phyloP scores from a whole-genome alignment of 2,797 vertebrate species.

The Mormyrus hasselquistii region DNA sequence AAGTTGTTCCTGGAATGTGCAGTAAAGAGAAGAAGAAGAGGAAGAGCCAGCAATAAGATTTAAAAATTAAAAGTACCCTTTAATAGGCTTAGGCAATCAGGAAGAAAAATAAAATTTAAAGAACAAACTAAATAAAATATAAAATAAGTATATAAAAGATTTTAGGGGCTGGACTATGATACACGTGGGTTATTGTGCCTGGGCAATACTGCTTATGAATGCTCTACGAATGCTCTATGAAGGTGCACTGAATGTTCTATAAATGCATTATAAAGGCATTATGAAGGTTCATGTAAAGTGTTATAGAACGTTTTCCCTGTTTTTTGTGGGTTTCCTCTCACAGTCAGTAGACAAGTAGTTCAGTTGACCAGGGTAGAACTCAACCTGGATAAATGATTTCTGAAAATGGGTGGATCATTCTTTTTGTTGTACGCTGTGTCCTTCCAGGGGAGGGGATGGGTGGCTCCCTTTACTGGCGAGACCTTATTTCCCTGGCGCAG shows the following conservation, averaged over 20 bases:
- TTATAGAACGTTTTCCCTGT: not conserved
- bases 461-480: conserved; percentile 58
- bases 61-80: not conserved
- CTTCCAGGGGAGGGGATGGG: conserved; percentile 62
- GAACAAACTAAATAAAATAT: too few relatives aligned
- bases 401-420: not conserved
- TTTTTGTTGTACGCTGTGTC: not conserved
- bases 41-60: not conserved
- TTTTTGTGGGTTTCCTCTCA: not conserved
- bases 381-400: not conserved
- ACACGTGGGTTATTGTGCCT: not conserved
- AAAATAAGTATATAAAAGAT: not conserved
- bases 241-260: not conserved
- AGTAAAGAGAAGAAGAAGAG: not conserved
- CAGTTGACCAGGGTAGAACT: not conserved
- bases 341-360: not conserved
- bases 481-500: conserved; percentile 56
- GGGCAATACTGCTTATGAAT: not conserved
- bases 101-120: not conserved
- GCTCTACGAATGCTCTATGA: not conserved
- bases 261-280: not conserved
- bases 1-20: not conserved
- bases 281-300: not conserved
- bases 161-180: not conserved
- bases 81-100: not conserved